These are phyloP conservation scores for Drepanosiphum platanoidis DNA, from an alignment of 2,888 invertebrate genomes.

Conservation along the genomic window DNA sequence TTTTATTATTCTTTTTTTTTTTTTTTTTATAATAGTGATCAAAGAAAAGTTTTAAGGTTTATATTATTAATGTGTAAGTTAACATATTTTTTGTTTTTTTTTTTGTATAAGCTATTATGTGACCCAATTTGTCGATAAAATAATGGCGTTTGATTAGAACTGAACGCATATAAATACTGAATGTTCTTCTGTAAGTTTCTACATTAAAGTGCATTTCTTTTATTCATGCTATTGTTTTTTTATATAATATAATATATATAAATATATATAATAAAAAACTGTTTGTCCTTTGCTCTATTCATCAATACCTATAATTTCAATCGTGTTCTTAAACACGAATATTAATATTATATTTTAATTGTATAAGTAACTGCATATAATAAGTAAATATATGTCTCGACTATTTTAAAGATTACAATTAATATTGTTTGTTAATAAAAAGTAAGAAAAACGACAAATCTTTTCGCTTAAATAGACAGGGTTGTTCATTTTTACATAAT, in stretches of 20 bases:
- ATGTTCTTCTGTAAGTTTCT: constrained; percentile 88
- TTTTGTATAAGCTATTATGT: constrained; percentile 62
- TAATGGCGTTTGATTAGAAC: constrained; percentile 59
- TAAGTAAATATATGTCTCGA: constrained; percentile 58
- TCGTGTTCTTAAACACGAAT: constrained; percentile 40
- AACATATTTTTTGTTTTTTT: constrained; percentile 53
- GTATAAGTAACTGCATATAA: constrained; percentile 44
- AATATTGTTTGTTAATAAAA: constrained; percentile 30
- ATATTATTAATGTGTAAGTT: constrained; percentile 62
- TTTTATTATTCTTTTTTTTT: constrained; percentile 64
- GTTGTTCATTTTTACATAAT: constrained; percentile 57
- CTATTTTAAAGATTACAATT: constrained; percentile 24
- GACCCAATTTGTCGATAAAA: constrained; percentile 62
- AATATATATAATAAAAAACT: constrained; percentile 28
- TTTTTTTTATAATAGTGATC: constrained; percentile 59
- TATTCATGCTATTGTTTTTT: constrained; percentile 71
- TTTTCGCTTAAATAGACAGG: constrained; percentile 57
- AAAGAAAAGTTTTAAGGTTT: constrained; percentile 60
- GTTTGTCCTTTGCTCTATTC: constrained; percentile 54
- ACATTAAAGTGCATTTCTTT: constrained; percentile 86
- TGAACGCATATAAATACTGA: constrained; percentile 55
- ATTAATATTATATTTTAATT: constrained; percentile 47
- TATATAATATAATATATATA: constrained; percentile 19
- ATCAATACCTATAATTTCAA: constrained; percentile 44
- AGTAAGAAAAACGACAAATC: constrained; percentile 41